Base-by-base conservation (phyloP, 2,888 invertebrate species). In the Isoperla grammatica region DNA sequence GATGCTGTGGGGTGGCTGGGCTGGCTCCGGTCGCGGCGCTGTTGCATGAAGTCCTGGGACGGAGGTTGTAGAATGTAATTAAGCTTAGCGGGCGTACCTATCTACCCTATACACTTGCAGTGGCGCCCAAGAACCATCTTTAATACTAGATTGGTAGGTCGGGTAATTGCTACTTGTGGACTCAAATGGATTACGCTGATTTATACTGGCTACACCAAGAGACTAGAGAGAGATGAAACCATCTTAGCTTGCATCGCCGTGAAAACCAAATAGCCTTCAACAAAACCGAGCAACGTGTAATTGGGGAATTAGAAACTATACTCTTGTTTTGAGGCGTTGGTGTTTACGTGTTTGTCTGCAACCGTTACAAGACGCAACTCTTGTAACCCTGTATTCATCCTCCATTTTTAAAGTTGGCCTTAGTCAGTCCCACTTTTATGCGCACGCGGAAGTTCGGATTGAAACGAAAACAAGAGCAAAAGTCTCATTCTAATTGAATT, bases 111-210 rank as follows among this genome's bases (percentile, higher is more conserved):
- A 15, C 35, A n/a, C 29, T 29, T 29, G 29, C 29, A 29, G 29
- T 50, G 49, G 49, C 49, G 29, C 23, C 49, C 49, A 50, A 29
- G 29, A 35, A 22, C 35, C 29, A 29, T 35, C 35, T 35, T 50
- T 50, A 35, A 50, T 50, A 23, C 29, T 15, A 23, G 22, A 29
- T 40, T 56, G 40, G 39, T 9, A 42, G 60, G 56, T 45, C 29
- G 56, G 29, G 60, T 60, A 60, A 60, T 60, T 60, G 60, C 49
- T 60, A 60, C 56, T 60, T 60, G 60, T 29, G 49, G 49, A 12
- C 15, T 29, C 29, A 29, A 29, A 29, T 29, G 29, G 29, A 29
- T 29, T 23, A 2, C 46, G 60, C 60, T 60, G 60, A 60, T 60
- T 60, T 60, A n/a, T n/a, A 60, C 48, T 56, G 60, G 39, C 45